A percentile compares a stretch with the other conserved stretches of the same genome.
Conservation (phyloP, 2,888 invertebrate genomes). For the Eristalis pertinax region DNA sequence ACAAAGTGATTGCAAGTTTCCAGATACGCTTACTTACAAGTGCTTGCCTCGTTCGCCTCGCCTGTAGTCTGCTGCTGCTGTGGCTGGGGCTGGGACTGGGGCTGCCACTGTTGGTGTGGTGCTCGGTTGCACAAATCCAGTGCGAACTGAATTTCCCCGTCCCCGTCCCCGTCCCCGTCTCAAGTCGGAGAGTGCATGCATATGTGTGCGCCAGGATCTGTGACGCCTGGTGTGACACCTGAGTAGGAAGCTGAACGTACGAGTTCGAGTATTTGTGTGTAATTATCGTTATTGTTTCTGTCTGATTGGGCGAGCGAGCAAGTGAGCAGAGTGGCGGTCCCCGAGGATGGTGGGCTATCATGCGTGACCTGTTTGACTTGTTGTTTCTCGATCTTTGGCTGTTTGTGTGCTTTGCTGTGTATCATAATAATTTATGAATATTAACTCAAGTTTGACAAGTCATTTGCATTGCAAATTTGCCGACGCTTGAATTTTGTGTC, state of each 20-base stretch:
- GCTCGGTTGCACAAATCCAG: neutral
- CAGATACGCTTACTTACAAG: neutral
- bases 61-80: neutral
- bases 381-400: neutral
- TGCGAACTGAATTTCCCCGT: no score
- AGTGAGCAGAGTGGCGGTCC: constrained; percentile 23
- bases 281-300: constrained; percentile 70
- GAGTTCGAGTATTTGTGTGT: constrained; percentile 46
- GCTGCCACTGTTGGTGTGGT: no score
- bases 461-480: constrained; percentile 58
- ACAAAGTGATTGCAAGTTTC: constrained; percentile 52
- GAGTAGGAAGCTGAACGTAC: constrained; percentile 64
- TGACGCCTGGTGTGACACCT: constrained; percentile 65
- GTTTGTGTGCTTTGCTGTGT: constrained; percentile 41
- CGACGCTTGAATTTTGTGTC: neutral
- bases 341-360: constrained; percentile 21
- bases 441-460: constrained; percentile 69
- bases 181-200: no score
- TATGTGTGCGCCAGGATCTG: constrained; percentile 34
- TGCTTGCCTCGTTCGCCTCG: neutral
- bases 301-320: constrained; percentile 19
- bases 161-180: neutral
- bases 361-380: constrained; percentile 67
- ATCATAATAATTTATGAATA: constrained; percentile 66
- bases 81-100: neutral